Evolutionary conservation across 2,888 invertebrate genomes (phyloP).

Genomic region (Steinernema hermaphroditum): DNA sequence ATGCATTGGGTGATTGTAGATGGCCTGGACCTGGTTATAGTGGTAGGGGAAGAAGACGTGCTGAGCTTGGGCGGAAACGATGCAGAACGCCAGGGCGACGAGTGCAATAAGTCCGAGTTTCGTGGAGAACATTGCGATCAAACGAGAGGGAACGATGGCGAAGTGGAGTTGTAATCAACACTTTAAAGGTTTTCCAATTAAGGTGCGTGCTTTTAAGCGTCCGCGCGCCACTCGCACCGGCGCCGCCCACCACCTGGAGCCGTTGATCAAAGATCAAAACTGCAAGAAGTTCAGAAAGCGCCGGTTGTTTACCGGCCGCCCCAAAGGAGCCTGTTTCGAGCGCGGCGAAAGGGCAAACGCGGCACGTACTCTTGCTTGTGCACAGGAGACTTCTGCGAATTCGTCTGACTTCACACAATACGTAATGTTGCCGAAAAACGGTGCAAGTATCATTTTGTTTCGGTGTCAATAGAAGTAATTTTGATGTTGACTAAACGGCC

Average conservation of each 20-base stretch:
- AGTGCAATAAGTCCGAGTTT: constrained; percentile 11
- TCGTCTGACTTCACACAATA: no score
- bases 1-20: constrained; percentile 2
- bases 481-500: no score
- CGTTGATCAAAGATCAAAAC: constrained; percentile 23
- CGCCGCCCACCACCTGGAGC: not conserved
- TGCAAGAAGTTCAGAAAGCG: not conserved
- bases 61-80: not conserved
- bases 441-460: no score
- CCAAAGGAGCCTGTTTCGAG: constrained; percentile 7
- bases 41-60: not conserved
- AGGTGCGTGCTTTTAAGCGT: constrained; percentile 18
- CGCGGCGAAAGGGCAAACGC: no score
- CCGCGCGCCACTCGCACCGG: not conserved
- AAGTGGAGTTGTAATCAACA: not conserved
- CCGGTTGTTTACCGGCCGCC: constrained; percentile 2
- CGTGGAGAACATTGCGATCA: not conserved
- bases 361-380: no score
- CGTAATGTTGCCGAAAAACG: no score
- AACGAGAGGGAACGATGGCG: not conserved
- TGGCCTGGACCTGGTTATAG: not conserved
- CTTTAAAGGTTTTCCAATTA: constrained; percentile 20
- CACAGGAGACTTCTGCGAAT: no score
- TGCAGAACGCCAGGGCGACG: not conserved
- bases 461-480: no score